Evolutionary conservation across 2,113 vertebrate genomes (phyloP).

Genomic region (human (Homo sapiens)): GRCh38 chr1:229022001-229022500

Average conservation of each 20-base stretch:
- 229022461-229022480: too few relatives aligned
- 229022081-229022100: neutral
- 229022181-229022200: neutral
- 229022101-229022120: neutral
- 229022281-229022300: neutral
- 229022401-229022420: neutral
- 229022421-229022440: neutral
- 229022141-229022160: neutral
- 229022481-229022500: neutral
- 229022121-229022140: accelerated
- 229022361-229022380: neutral
- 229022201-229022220: accelerated
- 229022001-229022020: neutral
- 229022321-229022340: neutral
- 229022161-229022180: accelerated
- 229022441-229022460: neutral
- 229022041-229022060: neutral
- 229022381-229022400: neutral
- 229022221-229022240: too few relatives aligned
- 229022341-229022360: neutral
- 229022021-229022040: neutral
- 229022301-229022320: neutral
- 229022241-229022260: neutral
- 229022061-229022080: too few relatives aligned
- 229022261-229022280: neutral